Evolutionary conservation across 1,140 invertebrate genomes (phyloP).

Genomic region (Matsumurasca onukii): DNA sequence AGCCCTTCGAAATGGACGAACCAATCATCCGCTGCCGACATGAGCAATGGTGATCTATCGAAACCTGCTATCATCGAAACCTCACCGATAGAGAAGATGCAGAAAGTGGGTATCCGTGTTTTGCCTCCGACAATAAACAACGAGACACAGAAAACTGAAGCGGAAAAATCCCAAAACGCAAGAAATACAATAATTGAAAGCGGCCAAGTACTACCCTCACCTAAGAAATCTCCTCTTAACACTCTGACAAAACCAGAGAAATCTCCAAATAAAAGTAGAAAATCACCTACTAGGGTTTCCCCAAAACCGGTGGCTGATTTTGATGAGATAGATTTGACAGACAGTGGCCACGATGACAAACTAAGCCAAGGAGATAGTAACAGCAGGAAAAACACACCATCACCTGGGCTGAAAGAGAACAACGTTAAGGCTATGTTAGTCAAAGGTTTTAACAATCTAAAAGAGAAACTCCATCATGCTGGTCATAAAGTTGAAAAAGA

Average conservation of each 20-base stretch:
- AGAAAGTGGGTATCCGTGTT: constrained; percentile 70
- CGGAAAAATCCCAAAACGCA: constrained; percentile 52
- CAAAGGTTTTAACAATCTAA: constrained; percentile 45
- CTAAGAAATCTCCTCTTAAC: background rate
- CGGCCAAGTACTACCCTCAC: constrained; percentile 16
- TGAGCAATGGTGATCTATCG: constrained; percentile 30
- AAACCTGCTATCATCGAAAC: constrained; percentile 37
- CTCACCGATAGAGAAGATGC: constrained; percentile 45
- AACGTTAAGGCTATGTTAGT: constrained; percentile 42
- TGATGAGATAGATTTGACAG: constrained; percentile 47
- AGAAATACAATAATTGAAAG: constrained; percentile 47
- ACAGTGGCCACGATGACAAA: constrained; percentile 29
- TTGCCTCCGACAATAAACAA: constrained; percentile 47
- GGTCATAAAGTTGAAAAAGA: constrained; percentile 31
- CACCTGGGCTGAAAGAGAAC: constrained; percentile 35
- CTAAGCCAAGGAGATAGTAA: constrained; percentile 29
- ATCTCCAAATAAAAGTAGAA: constrained; percentile 17
- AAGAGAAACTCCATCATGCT: constrained; percentile 44
- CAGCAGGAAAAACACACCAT: constrained; percentile 33
- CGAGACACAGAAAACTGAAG: constrained; percentile 44
- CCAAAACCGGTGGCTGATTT: constrained; percentile 46
- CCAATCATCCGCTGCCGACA: constrained; percentile 24
- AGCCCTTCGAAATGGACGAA: constrained; percentile 27
- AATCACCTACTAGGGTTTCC: background rate
- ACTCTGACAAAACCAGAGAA: constrained; percentile 13